These are phyloP conservation scores for Tiliacea aurago DNA, from an alignment of 2,888 invertebrate species.

Conservation along the genomic window DNA sequence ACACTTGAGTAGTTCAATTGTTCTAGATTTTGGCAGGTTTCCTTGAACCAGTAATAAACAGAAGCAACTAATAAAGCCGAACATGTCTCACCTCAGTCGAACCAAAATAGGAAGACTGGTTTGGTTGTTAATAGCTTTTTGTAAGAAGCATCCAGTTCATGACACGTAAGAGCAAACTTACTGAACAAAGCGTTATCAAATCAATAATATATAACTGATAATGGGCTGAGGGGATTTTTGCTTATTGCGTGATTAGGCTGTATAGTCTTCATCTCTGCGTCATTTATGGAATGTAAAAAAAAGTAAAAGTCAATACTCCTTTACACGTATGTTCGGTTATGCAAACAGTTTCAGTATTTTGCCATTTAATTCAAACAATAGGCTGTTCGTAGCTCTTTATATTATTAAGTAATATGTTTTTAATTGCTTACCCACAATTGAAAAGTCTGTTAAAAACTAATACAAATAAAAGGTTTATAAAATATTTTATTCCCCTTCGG, in stretches of 20 bases:
- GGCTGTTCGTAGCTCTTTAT: background rate
- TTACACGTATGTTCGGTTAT: slow-evolving; percentile 10
- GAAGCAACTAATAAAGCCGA: background rate
- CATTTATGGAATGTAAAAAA: slow-evolving; percentile 18
- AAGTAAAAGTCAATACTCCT: slow-evolving; percentile 9
- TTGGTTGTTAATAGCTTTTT: background rate
- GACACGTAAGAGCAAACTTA: background rate
- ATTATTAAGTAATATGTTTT: too few species aligned
- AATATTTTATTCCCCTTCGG: background rate
- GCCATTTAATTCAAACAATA: background rate
- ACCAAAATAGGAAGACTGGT: slow-evolving; percentile 13
- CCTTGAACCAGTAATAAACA: slow-evolving; percentile 23
- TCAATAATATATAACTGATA: slow-evolving; percentile 31
- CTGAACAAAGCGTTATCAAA: slow-evolving; percentile 28
- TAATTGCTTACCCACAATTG: fast-evolving
- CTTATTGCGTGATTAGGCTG: slow-evolving; percentile 23
- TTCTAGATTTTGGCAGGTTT: slow-evolving; percentile 13
- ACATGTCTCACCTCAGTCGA: slow-evolving; percentile 3
- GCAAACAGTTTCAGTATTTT: background rate
- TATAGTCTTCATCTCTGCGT: slow-evolving; percentile 39
- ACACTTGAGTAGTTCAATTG: background rate
- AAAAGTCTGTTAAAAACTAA: background rate
- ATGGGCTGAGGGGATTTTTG: slow-evolving; percentile 9
- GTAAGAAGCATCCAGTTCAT: background rate
- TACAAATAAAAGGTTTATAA: background rate